Percentiles rank a stretch among this genome's conserved stretches.
Evolutionary conservation across 2,888 invertebrate species (phyloP).

Genomic region (Cabera pusaria): DNA sequence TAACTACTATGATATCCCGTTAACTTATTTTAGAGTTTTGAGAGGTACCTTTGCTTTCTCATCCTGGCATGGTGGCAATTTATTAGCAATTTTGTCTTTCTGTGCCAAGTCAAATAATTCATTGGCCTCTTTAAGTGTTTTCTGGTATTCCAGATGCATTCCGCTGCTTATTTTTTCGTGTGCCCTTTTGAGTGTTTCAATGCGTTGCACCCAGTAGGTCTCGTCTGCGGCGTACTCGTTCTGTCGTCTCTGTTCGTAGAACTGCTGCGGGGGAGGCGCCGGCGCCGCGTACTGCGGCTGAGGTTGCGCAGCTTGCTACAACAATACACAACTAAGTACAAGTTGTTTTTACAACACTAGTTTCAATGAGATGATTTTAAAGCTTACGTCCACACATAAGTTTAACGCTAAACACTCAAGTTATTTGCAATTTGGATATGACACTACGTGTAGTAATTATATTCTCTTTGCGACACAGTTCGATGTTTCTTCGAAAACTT

Average conservation of each 20-base stretch:
- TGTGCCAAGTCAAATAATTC: slow-evolving; percentile 62
- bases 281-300: slow-evolving; percentile 44
- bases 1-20: not conserved
- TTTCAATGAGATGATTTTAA: too few species aligned
- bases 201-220: slow-evolving; percentile 72
- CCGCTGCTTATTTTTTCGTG: slow-evolving; percentile 70
- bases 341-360: not conserved
- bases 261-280: slow-evolving; percentile 50
- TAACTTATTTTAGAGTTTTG: not conserved
- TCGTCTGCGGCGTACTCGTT: slow-evolving; percentile 67
- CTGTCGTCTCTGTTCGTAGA: slow-evolving; percentile 53
- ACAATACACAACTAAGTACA: slow-evolving; percentile 18
- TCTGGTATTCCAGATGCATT: slow-evolving; percentile 72
- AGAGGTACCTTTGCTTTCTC: slow-evolving; percentile 66
- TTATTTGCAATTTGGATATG: too few species aligned
- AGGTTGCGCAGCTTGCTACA: slow-evolving; percentile 63
- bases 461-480: too few species aligned
- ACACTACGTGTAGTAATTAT: too few species aligned
- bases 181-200: slow-evolving; percentile 67
- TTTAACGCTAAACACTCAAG: too few species aligned
- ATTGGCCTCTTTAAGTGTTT: slow-evolving; percentile 71
- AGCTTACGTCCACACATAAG: too few species aligned
- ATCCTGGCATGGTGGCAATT: slow-evolving; percentile 71
- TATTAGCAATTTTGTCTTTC: slow-evolving; percentile 58
- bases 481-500: not conserved